These are phyloP conservation scores for Parazoanthus swiftii DNA, from an alignment of 92 coral and sea anemone species.

Conservation along the genomic window DNA sequence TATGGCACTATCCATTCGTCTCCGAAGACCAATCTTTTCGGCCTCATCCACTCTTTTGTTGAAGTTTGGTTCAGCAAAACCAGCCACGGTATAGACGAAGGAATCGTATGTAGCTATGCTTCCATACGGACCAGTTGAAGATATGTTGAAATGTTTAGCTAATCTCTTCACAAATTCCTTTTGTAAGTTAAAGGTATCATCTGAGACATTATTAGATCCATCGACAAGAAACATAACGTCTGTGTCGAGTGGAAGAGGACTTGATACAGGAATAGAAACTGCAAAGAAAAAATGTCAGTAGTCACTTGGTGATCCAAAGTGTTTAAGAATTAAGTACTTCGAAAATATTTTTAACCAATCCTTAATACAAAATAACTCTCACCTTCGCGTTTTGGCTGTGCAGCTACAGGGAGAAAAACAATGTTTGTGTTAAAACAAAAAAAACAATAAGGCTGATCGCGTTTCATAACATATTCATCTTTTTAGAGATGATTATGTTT, in stretches of 20 bases:
- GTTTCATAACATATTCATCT: too few relatives aligned
- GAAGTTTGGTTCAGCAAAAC: constrained; percentile 26
- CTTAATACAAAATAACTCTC: background rate
- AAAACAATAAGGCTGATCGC: constrained; percentile 33
- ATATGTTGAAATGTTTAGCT: constrained; percentile 24
- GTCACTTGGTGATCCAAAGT: background rate
- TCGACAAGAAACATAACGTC: constrained; percentile 28
- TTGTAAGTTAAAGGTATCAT: background rate
- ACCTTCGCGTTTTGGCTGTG: constrained; percentile 4
- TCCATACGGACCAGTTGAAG: constrained; percentile 33
- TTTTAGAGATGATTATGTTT: too few relatives aligned
- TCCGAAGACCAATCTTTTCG: background rate
- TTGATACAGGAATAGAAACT: background rate
- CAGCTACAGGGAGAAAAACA: background rate
- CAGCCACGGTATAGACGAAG: constrained; percentile 8
- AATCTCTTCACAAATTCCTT: constrained; percentile 11
- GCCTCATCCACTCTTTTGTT: constrained; percentile 3
- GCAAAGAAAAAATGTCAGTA: background rate
- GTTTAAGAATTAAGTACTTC: too few relatives aligned
- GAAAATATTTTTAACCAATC: background rate
- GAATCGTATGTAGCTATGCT: constrained; percentile 32
- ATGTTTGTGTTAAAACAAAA: constrained; percentile 44
- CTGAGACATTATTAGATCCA: constrained; percentile 26
- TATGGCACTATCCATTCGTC: constrained; percentile 67
- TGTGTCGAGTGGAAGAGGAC: background rate